Percentiles rank a stretch among this genome's conserved stretches.
Conservation (phyloP, 2,113 vertebrate genomes). For the Dunckerocampus dactyliophorus region DNA sequence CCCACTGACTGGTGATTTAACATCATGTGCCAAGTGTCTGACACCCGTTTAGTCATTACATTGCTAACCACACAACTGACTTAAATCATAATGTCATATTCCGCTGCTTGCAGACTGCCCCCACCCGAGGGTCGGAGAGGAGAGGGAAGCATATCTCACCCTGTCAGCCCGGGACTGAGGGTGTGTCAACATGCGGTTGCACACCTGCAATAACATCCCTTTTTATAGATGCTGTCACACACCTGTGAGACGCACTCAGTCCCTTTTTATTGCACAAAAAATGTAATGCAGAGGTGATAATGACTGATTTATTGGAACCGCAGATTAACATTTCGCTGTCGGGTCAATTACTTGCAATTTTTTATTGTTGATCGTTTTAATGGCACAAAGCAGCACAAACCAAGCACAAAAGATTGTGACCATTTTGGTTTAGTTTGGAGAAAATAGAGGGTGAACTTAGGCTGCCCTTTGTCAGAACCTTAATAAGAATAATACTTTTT, state of each 20-base stretch:
- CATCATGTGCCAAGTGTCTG: slow-evolving; percentile 1
- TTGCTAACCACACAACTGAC: slow-evolving; percentile 19
- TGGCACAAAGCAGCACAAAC: too few relatives aligned
- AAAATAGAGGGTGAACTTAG: too few relatives aligned
- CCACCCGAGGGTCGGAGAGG: slow-evolving; percentile 20
- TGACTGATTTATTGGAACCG: too few relatives aligned
- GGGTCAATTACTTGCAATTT: too few relatives aligned
- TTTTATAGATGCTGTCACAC: slow-evolving; percentile 35
- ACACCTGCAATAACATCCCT: slow-evolving; percentile 58
- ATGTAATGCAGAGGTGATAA: slow-evolving; percentile 3
- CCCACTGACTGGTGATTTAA: slow-evolving; percentile 19
- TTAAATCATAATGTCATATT: slow-evolving; percentile 31
- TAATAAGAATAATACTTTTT: too few relatives aligned
- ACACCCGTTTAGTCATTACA: slow-evolving; percentile 19
- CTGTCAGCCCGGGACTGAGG: slow-evolving; percentile 47
- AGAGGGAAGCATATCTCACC: slow-evolving; percentile 29
- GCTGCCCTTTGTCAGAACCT: too few relatives aligned
- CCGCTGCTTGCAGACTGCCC: slow-evolving; percentile 8
- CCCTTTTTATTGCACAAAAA: slow-evolving; percentile 28
- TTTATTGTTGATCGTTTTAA: too few relatives aligned
- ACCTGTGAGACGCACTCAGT: slow-evolving; percentile 47
- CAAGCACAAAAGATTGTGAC: too few relatives aligned
- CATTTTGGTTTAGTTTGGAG: too few relatives aligned
- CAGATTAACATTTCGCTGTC: too few relatives aligned
- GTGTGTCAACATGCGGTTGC: slow-evolving; percentile 45